A percentile compares a stretch with the other conserved stretches of the same genome.
Conservation (phyloP, 2,888 invertebrate genomes). For the Megalurothrips usitatus region DNA sequence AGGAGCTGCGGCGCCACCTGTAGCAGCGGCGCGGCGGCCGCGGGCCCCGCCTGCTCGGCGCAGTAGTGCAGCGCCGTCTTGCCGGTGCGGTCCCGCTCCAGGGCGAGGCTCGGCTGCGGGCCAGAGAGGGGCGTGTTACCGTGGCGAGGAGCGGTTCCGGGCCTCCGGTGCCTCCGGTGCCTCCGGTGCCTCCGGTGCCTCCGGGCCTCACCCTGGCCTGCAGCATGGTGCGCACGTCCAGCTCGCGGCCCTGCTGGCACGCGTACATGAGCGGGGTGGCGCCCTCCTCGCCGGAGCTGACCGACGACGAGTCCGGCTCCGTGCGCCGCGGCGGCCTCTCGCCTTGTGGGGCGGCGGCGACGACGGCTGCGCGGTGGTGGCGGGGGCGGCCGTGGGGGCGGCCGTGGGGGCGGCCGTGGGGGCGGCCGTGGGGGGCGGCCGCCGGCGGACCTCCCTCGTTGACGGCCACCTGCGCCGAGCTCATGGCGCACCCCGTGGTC, state of each 20-base stretch:
- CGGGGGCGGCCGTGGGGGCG: background rate
- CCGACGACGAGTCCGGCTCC: background rate
- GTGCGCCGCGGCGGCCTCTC: background rate
- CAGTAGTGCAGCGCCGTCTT: constrained; percentile 93
- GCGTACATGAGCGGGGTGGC: constrained; percentile 88
- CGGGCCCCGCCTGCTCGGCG: constrained; percentile 53
- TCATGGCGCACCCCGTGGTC: constrained; percentile 25
- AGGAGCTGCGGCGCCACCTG: constrained; percentile 58
- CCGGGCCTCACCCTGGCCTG: constrained; percentile 62
- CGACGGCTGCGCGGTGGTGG: background rate
- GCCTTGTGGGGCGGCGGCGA: background rate
- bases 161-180: background rate
- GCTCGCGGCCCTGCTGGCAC: constrained; percentile 81
- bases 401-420: background rate
- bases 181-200: background rate
- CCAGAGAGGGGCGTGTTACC: constrained; percentile 29
- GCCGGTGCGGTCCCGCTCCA: constrained; percentile 72
- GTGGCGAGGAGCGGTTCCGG: too few species aligned
- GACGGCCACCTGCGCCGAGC: constrained; percentile 20
- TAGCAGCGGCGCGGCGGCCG: constrained; percentile 42
- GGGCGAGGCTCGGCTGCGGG: constrained; percentile 56
- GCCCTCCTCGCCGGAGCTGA: constrained; percentile 47
- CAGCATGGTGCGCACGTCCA: constrained; percentile 68
- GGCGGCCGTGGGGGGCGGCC: background rate
- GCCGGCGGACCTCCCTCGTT: background rate